Evolutionary conservation across 2,113 vertebrate species (phyloP).

Genomic region (Sialia sialis): DNA sequence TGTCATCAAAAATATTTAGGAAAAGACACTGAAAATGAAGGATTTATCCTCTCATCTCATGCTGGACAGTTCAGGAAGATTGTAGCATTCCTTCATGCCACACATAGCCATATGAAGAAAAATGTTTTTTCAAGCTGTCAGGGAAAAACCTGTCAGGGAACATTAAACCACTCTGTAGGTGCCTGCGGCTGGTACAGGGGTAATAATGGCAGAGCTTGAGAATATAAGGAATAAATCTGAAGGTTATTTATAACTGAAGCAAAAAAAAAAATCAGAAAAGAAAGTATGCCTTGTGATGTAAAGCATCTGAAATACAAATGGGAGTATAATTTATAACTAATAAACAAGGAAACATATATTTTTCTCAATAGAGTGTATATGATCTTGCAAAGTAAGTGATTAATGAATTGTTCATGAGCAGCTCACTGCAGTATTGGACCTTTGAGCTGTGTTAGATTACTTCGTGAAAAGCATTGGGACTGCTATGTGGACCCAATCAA

Average conservation of each 20-base stretch:
- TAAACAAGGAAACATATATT: neutral
- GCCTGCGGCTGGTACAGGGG: neutral
- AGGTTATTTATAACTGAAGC: neutral
- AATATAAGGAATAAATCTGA: neutral
- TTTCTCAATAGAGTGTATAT: neutral
- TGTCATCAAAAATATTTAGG: neutral
- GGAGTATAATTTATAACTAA: neutral
- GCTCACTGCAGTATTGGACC: neutral
- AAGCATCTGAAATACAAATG: neutral
- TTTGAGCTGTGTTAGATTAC: neutral
- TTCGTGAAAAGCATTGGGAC: neutral
- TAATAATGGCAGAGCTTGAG: neutral
- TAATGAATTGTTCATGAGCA: neutral
- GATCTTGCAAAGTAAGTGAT: neutral
- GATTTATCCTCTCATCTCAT: neutral
- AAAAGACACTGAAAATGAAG: neutral
- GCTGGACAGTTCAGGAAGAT: neutral
- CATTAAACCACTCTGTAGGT: neutral
- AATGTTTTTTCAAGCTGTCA: neutral
- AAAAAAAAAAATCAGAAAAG: neutral
- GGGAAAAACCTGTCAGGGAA: neutral
- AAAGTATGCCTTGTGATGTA: neutral
- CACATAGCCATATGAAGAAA: neutral
- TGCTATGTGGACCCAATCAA: neutral
- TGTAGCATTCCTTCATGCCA: neutral